Percentiles rank a stretch among this genome's conserved stretches.
Conservation (phyloP, 2,113 vertebrate genomes). For the Tragelaphus strepsiceros region DNA sequence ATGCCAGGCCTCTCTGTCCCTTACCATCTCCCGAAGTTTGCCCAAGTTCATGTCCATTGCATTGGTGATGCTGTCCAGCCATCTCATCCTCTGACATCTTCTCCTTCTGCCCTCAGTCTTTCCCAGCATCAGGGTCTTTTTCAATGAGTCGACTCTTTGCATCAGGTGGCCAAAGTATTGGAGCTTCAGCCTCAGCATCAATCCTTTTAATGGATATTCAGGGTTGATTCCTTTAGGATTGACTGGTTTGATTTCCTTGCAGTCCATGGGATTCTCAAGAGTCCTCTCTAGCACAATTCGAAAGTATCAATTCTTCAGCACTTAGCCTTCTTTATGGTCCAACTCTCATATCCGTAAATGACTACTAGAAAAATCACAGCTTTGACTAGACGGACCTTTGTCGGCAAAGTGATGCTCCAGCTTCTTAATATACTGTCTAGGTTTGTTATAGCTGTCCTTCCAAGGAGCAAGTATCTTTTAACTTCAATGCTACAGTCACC, state of each 20-base stretch:
- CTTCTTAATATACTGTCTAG: neutral
- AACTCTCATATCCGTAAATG: neutral
- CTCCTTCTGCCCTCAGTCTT: neutral
- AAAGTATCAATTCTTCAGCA: neutral
- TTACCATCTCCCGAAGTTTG: neutral
- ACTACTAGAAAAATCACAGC: neutral
- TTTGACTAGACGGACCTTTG: neutral
- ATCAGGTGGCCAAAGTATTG: neutral
- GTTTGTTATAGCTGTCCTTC: neutral
- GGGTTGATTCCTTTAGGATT: neutral
- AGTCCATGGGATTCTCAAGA: neutral
- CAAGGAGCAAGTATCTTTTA: neutral
- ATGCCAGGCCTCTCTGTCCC: neutral
- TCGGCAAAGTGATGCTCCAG: neutral
- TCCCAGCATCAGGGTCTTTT: neutral
- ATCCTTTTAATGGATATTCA: neutral
- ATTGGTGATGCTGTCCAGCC: neutral
- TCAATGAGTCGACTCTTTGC: neutral
- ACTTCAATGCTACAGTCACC: neutral
- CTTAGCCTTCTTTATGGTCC: neutral
- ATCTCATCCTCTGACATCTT: neutral
- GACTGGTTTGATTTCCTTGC: neutral
- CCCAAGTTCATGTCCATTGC: neutral
- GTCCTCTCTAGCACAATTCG: neutral
- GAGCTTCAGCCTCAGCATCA: neutral